phyloP scores from a whole-genome alignment of 2,888 invertebrate genomes.

The Zygogramma bicolorata region DNA sequence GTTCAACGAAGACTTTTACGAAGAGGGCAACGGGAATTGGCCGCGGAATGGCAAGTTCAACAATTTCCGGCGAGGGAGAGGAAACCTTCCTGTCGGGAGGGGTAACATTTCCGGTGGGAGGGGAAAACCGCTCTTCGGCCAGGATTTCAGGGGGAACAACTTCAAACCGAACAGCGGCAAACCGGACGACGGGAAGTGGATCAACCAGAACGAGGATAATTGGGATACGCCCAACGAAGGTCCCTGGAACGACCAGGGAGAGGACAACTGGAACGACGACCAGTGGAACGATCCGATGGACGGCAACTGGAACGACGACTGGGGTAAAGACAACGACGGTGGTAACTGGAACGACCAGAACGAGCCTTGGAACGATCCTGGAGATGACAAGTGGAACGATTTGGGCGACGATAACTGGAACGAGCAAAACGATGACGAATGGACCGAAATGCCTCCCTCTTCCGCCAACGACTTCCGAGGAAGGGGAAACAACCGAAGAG shows the following conservation, averaged over 20 bases:
- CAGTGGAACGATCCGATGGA: slow-evolving; percentile 11
- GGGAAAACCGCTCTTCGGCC: slow-evolving; percentile 21
- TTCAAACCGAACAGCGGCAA: slow-evolving; percentile 16
- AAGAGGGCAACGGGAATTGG: slow-evolving; percentile 63
- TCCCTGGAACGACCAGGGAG: background rate
- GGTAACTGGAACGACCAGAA: slow-evolving; percentile 27
- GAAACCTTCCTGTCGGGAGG: background rate
- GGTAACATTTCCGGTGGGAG: background rate
- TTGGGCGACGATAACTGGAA: slow-evolving; percentile 19
- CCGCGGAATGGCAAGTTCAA: slow-evolving; percentile 63
- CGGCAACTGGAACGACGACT: slow-evolving; percentile 22
- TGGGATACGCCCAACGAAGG: slow-evolving; percentile 4
- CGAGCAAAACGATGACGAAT: slow-evolving; percentile 19
- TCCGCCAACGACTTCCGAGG: slow-evolving; percentile 29
- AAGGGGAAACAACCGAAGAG: slow-evolving; percentile 18
- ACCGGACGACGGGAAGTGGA: slow-evolving; percentile 21
- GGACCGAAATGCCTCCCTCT: slow-evolving; percentile 16
- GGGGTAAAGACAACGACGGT: background rate
- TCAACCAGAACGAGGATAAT: slow-evolving; percentile 22
- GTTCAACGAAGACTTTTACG: slow-evolving; percentile 63
- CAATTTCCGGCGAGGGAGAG: slow-evolving; percentile 37
- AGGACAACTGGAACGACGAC: slow-evolving; percentile 13
- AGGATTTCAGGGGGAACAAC: slow-evolving; percentile 31
- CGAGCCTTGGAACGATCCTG: slow-evolving; percentile 29
- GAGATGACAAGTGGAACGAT: slow-evolving; percentile 24